phyloP scores from a whole-genome alignment of 2,797 vertebrate species.

The Scyliorhinus canicula region DNA sequence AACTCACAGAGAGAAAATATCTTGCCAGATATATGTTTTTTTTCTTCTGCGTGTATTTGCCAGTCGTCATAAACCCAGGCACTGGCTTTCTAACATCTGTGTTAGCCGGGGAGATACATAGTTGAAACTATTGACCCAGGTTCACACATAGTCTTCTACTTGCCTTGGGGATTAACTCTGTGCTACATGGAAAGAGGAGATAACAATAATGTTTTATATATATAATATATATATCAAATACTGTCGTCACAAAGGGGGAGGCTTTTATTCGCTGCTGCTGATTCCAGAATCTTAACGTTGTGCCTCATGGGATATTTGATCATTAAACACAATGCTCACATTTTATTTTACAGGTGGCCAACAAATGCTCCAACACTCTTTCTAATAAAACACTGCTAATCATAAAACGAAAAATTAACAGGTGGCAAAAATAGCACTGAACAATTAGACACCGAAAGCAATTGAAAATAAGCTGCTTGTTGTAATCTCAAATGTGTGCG shows the following conservation, averaged over 20 bases:
- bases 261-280: not conserved
- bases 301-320: not conserved
- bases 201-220: not conserved
- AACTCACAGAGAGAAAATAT: not conserved
- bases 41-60: not conserved
- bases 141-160: not conserved
- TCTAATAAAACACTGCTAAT: not conserved
- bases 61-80: not conserved
- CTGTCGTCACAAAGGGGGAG: not conserved
- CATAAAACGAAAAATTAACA: not conserved
- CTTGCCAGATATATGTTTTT: not conserved
- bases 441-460: not conserved
- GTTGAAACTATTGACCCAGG: conserved; percentile 4
- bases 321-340: not conserved
- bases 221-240: not conserved
- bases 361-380: not conserved
- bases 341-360: conserved; percentile 6
- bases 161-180: not conserved
- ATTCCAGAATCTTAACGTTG: not conserved
- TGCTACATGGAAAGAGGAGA: not conserved
- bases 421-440: not conserved
- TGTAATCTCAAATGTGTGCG: conserved; percentile 85
- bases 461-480: conserved; percentile 70
- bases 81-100: not conserved
- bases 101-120: not conserved